Base-by-base conservation (phyloP, 92 coral and sea anemone genomes). In the Palythoa heliodiscus region DNA sequence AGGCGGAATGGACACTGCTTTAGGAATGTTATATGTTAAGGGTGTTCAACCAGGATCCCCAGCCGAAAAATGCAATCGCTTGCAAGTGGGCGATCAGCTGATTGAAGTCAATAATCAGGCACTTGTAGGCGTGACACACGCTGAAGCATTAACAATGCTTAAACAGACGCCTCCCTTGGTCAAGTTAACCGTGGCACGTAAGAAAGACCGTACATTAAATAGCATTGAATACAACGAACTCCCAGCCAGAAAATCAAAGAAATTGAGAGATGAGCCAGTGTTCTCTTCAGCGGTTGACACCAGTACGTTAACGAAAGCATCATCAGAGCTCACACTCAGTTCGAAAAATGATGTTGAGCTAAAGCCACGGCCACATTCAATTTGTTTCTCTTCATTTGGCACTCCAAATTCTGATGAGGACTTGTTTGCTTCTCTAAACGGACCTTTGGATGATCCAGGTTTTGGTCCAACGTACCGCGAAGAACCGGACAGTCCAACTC, bases 131-230 rank as follows among this genome's bases (percentile, higher is more conserved):
- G 98, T 93, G 64, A 91, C 98, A 15, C 99, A 97, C 76, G 83
- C 94, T 10, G 93, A 97, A 69, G 98, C 99, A 13, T 77, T 97
- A 50, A 86, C 93, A 76, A 90, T 97, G 57, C 93, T 94, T 29
- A 92, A 95, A 48, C 89, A 95, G 52, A 95, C 99, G 0, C 99
- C 99, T 60, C 99, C 99, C 1, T 91, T 97, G 74, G 99, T 97
- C 69, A 93, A 93, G 68, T 93, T 97, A 84, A 91, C 98, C 35
- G 93, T 97, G 77, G 98, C 98, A 5, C 86, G 99, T 37, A 90
- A 92, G 58, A 93, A 94, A 80, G 93, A 93, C 71, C 93, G 93
- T 29, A 88, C 58, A 6, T 54, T 80, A 50, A 68, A 66, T 52
- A 61, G 23, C 60, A 39, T 52, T 47, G 87, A 61, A 7, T 25